These are phyloP conservation scores for Zoroaster sp. DNA, from an alignment of 53 echinoderm and acorn worm genomes.

Conservation along the genomic window DNA sequence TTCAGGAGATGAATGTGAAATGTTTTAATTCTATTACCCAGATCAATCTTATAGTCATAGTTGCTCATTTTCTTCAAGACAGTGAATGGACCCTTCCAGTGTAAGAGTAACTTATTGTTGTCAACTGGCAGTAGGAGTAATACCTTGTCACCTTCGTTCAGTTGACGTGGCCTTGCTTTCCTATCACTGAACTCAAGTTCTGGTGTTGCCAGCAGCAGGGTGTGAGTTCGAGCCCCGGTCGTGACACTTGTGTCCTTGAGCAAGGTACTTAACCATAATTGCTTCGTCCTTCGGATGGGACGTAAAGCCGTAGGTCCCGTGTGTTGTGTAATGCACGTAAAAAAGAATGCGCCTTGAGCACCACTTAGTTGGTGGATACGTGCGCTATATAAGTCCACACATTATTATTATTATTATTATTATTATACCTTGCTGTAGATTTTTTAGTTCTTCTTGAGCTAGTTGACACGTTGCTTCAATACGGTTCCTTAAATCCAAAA, in stretches of 20 bases:
- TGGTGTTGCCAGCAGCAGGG: too few species aligned
- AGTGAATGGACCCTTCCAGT: conserved; percentile 67
- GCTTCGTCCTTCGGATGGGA: too few species aligned
- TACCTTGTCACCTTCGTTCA: conserved; percentile 52
- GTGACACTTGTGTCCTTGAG: too few species aligned
- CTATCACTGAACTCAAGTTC: too few species aligned
- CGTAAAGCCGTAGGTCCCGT: too few species aligned
- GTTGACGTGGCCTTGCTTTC: background rate
- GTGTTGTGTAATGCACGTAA: too few species aligned
- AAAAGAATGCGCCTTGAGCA: too few species aligned
- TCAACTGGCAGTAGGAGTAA: conserved; percentile 52
- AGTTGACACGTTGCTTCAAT: conserved; percentile 60
- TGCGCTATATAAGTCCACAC: too few species aligned
- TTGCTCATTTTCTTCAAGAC: background rate
- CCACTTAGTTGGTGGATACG: too few species aligned
- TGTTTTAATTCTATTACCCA: background rate
- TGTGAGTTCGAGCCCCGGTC: too few species aligned
- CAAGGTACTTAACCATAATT: too few species aligned
- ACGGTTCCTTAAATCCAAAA: conserved; percentile 42
- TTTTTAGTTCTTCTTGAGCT: conserved; percentile 53
- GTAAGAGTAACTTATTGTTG: conserved; percentile 56
- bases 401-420: too few species aligned
- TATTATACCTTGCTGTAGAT: conserved; percentile 21
- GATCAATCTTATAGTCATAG: conserved; percentile 49
- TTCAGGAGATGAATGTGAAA: conserved; percentile 9